phyloP scores from a whole-genome alignment of 2,113 vertebrate genomes.

The Dicerorhinus sumatrensis region DNA sequence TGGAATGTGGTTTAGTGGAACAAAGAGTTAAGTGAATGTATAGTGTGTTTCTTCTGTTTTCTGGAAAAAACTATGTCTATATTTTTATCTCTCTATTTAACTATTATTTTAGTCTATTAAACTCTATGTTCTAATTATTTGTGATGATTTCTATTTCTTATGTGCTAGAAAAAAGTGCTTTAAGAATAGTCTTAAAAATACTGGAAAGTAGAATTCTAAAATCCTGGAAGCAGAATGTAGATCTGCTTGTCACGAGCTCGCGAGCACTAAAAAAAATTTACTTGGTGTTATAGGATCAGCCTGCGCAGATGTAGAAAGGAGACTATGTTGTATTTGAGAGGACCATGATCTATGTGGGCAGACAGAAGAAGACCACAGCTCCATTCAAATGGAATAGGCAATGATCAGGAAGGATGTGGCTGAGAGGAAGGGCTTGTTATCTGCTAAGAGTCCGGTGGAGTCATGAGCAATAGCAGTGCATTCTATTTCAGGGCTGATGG shows the following conservation, averaged over 20 bases:
- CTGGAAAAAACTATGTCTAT: background rate
- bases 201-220: background rate
- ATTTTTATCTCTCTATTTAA: background rate
- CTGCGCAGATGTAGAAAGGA: background rate
- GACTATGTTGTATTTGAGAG: background rate
- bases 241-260: background rate
- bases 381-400: slow-evolving; percentile 39
- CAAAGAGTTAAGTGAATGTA: background rate
- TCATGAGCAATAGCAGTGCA: background rate
- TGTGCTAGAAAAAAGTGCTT: background rate
- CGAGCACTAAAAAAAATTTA: background rate
- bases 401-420: slow-evolving; percentile 59
- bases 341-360: slow-evolving; percentile 35
- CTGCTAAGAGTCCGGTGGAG: background rate
- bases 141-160: background rate
- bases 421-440: background rate
- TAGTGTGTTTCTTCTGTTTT: background rate
- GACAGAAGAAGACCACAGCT: slow-evolving; percentile 66
- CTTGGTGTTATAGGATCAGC: background rate
- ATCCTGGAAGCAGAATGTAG: background rate
- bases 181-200: background rate
- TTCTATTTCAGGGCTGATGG: slow-evolving; percentile 55
- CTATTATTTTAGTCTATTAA: background rate
- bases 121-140: background rate
- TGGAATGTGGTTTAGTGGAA: background rate